phyloP scores from a whole-genome alignment of 2,797 vertebrate species.

The Oophaga sylvatica region DNA sequence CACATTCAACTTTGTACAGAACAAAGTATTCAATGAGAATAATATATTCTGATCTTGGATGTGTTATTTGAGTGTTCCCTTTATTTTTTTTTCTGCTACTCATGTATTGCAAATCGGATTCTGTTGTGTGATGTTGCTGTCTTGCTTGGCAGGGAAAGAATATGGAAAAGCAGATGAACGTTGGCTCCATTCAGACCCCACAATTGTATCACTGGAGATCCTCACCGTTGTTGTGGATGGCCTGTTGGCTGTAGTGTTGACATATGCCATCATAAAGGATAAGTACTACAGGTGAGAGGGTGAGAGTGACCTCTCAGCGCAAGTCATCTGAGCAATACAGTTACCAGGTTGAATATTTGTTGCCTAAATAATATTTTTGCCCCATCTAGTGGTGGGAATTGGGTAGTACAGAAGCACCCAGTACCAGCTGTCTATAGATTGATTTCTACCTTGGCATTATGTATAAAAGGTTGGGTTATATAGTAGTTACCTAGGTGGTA shows the following conservation, averaged over 20 bases:
- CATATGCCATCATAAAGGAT: slow-evolving; percentile 73
- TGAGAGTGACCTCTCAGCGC: slow-evolving; percentile 56
- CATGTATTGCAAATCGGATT: neutral
- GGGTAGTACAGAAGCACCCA: neutral
- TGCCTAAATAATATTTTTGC: neutral
- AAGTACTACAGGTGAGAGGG: slow-evolving; percentile 76
- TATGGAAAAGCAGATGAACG: slow-evolving; percentile 81
- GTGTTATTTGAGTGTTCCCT: no score
- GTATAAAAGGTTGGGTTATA: no score
- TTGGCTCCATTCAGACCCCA: slow-evolving; percentile 76
- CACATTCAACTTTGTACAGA: no score
- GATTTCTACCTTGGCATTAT: no score
- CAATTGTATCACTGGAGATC: slow-evolving; percentile 75
- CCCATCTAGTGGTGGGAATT: neutral
- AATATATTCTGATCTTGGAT: no score
- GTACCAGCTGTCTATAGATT: no score
- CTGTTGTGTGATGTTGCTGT: neutral
- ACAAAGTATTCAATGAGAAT: no score
- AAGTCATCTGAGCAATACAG: neutral
- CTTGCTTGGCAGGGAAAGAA: slow-evolving; percentile 77
- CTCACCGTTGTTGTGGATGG: slow-evolving; percentile 74
- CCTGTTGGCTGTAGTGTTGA: slow-evolving; percentile 71
- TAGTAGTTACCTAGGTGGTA: no score
- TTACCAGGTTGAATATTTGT: neutral
- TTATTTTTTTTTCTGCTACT: neutral